Conservation (phyloP, 2,113 vertebrate species). For the Erythrocercus mccallii region DNA sequence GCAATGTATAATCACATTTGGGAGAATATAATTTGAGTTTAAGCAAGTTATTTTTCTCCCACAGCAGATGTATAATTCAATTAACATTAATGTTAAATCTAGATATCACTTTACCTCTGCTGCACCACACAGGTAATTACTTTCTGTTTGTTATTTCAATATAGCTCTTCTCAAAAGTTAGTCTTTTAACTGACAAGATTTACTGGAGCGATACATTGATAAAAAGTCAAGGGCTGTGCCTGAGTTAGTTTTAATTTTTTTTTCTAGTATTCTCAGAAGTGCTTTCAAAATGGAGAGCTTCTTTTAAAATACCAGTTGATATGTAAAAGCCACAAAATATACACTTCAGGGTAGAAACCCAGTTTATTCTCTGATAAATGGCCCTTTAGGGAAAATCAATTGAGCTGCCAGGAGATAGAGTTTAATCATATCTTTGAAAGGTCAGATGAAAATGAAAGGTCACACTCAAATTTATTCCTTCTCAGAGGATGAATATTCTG, state of each 20-base stretch:
- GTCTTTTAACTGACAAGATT: background rate
- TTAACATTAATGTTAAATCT: conserved; percentile 34
- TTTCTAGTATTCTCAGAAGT: background rate
- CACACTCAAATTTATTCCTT: background rate
- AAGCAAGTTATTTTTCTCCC: background rate
- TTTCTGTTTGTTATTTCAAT: background rate
- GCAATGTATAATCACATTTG: conserved; percentile 9
- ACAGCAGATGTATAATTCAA: conserved; percentile 40
- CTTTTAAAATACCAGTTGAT: background rate
- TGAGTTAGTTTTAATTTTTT: background rate
- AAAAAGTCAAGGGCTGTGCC: background rate
- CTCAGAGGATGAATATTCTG: background rate
- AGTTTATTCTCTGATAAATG: conserved; percentile 29
- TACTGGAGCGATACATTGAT: background rate
- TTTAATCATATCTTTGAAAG: conserved; percentile 41
- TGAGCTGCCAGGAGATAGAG: background rate
- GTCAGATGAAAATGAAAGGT: conserved; percentile 36
- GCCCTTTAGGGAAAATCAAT: background rate
- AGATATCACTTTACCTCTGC: conserved; percentile 18
- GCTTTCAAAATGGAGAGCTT: background rate
- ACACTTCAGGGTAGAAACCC: background rate
- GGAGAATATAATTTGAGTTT: conserved; percentile 10
- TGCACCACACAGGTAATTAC: conserved; percentile 11
- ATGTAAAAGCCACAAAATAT: conserved; percentile 37
- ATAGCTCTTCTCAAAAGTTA: background rate